Conservation (phyloP, 2,113 vertebrate genomes). For the Eulacestoma nigropectus region DNA sequence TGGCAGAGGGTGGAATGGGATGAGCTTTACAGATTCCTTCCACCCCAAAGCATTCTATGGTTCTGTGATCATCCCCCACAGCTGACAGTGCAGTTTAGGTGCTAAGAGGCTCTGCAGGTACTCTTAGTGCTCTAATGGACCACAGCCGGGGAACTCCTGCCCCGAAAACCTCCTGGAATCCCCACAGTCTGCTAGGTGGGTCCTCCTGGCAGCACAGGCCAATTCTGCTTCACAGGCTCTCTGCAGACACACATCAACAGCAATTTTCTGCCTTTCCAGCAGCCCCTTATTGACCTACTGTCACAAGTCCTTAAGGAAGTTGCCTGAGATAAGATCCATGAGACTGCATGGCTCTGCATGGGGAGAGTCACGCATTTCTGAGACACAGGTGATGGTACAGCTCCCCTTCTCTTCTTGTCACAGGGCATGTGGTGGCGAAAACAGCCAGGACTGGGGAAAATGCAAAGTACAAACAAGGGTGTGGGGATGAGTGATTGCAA, state of each 20-base stretch:
- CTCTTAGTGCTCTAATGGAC: background rate
- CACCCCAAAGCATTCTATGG: background rate
- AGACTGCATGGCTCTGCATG: background rate
- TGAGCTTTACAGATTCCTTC: background rate
- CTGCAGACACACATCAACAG: background rate
- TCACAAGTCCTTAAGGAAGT: background rate
- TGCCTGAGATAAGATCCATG: background rate
- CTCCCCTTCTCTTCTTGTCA: background rate
- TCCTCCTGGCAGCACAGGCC: background rate
- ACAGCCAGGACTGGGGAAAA: background rate
- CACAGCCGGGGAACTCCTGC: background rate
- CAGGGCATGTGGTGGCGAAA: background rate
- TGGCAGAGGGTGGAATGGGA: background rate
- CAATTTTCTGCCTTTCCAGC: background rate
- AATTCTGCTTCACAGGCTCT: background rate
- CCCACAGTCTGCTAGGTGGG: background rate
- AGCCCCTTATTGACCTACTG: background rate
- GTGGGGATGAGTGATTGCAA: background rate
- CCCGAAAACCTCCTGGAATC: background rate
- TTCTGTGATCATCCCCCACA: background rate
- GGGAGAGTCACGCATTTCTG: background rate
- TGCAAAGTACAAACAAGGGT: background rate
- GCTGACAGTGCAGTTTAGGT: rapidly evolving
- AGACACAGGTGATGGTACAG: background rate
- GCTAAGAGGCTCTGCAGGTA: background rate